These are phyloP conservation scores for Vulpes ferrilata DNA, from an alignment of 2,113 vertebrate genomes.

Conservation along the genomic window DNA sequence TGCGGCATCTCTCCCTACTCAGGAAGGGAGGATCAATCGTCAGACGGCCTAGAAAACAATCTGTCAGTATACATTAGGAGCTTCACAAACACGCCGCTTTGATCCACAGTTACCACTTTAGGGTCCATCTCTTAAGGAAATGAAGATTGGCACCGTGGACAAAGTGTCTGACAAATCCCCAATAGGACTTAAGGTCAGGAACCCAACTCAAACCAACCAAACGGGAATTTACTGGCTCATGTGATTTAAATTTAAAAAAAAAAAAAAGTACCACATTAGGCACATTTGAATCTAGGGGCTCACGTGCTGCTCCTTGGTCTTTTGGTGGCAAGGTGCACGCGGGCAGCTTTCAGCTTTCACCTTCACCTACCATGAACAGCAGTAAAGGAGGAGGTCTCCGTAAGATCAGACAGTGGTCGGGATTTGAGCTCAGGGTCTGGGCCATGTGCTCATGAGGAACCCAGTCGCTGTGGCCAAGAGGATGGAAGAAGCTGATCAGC, in stretches of 20 bases:
- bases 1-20: no score
- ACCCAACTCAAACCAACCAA: neutral
- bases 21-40: neutral
- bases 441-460: neutral
- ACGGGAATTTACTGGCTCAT: neutral
- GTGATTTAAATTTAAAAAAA: neutral
- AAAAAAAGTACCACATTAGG: neutral
- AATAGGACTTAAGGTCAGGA: neutral
- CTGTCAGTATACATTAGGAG: neutral
- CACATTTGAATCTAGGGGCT: neutral
- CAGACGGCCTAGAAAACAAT: neutral
- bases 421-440: neutral
- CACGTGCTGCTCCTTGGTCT: no score
- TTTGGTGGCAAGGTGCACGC: neutral
- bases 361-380: neutral
- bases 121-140: neutral
- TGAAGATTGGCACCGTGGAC: neutral
- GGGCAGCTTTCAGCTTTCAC: neutral
- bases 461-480: neutral
- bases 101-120: neutral
- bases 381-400: neutral
- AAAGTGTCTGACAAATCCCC: neutral
- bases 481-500: neutral
- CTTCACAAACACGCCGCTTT: neutral
- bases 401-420: neutral